phyloP scores from a whole-genome alignment of 2,113 vertebrate species.

The Pachypanchax playfairii region DNA sequence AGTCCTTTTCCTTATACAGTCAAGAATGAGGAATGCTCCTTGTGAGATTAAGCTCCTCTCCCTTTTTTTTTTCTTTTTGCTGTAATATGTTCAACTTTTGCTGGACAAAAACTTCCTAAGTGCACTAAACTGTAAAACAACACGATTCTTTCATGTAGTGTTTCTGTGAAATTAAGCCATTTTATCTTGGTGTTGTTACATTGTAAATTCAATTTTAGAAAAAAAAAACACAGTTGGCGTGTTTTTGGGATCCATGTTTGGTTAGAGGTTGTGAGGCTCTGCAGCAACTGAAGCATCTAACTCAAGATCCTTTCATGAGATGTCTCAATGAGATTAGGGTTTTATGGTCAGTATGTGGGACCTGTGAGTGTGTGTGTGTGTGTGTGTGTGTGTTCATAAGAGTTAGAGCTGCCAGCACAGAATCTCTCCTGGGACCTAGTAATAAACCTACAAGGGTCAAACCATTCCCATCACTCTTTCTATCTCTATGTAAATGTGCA shows the following conservation, averaged over 20 bases:
- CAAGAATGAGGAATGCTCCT: constrained; percentile 68
- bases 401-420: constrained; percentile 23
- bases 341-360: constrained; percentile 33
- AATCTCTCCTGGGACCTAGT: constrained; percentile 31
- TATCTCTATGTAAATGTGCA: no score
- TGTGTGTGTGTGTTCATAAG: neutral
- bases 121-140: neutral
- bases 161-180: neutral
- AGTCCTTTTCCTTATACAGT: constrained; percentile 74
- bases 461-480: constrained; percentile 37
- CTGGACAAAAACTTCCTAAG: no score
- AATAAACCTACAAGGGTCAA: constrained; percentile 46
- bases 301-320: constrained; percentile 49
- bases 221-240: neutral
- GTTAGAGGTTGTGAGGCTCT: constrained; percentile 29
- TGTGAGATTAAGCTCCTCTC: constrained; percentile 46
- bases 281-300: constrained; percentile 50
- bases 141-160: neutral
- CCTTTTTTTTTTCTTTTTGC: constrained; percentile 32
- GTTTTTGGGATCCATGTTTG: constrained; percentile 57
- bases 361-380: constrained; percentile 13
- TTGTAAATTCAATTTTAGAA: neutral
- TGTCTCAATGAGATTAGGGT: constrained; percentile 44
- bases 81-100: constrained; percentile 53
- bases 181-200: neutral